Percentiles rank a stretch among this genome's conserved stretches.
Conservation (phyloP, 2,888 invertebrate genomes). For the Sinopyrophorus schimmeli region DNA sequence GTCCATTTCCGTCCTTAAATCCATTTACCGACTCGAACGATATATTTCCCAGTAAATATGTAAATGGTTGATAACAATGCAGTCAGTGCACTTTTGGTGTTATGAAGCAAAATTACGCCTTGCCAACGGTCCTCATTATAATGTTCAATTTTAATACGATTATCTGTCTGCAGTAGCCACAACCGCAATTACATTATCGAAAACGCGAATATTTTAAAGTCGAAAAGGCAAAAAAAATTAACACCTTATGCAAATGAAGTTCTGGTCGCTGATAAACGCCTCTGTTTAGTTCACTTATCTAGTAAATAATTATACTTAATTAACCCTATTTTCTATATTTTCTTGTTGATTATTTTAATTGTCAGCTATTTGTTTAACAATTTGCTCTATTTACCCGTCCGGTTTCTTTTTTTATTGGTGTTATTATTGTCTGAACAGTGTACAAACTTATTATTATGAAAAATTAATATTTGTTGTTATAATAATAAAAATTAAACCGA, state of each 20-base stretch:
- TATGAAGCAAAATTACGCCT: constrained; percentile 1
- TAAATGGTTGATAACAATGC: constrained; percentile 5
- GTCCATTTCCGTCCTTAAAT: constrained; percentile 53
- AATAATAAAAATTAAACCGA: too few species aligned
- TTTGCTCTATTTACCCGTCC: too few species aligned
- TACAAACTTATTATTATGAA: too few species aligned
- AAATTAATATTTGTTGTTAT: too few species aligned
- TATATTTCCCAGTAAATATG: not conserved
- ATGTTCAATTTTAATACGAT: constrained; percentile 4
- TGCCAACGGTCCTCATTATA: constrained; percentile 3
- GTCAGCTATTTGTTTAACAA: not conserved
- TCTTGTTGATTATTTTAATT: constrained; percentile 16
- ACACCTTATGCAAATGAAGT: not conserved
- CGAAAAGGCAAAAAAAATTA: too few species aligned
- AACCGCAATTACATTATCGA: constrained; percentile 15
- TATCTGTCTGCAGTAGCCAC: constrained; percentile 5
- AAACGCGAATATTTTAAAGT: not conserved
- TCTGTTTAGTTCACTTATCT: constrained; percentile 15
- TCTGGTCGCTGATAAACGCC: constrained; percentile 9
- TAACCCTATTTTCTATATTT: constrained; percentile 17
- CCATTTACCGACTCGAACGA: constrained; percentile 17
- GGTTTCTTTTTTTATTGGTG: not conserved
- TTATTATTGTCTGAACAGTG: not conserved
- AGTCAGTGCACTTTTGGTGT: constrained; percentile 3
- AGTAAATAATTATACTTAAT: constrained; percentile 23